Percentiles rank a stretch among this genome's conserved stretches.
Conservation (phyloP, 2,113 vertebrate genomes). For the Meleagris gallopavo region DNA sequence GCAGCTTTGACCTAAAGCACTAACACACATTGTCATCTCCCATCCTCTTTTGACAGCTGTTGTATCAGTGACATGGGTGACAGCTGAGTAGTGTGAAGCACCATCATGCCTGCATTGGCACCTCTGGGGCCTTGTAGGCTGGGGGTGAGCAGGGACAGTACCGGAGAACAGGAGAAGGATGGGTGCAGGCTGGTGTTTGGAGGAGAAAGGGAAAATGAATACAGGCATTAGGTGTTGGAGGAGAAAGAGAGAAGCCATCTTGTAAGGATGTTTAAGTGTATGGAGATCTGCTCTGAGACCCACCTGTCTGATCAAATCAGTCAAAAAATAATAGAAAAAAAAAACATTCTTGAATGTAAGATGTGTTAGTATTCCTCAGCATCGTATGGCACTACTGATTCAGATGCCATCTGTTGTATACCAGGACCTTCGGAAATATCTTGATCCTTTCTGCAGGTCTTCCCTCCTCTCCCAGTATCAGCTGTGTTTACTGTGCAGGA, state of each 20-base stretch:
- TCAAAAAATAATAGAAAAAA: background rate
- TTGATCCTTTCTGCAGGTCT: background rate
- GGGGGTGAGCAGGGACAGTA: rapidly evolving
- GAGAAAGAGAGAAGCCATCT: background rate
- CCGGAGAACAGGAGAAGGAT: background rate
- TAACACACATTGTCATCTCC: rapidly evolving
- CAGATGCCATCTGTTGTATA: background rate
- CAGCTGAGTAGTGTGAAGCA: background rate
- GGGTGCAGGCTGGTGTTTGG: background rate
- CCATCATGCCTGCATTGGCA: background rate
- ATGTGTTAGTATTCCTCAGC: rapidly evolving
- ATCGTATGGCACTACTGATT: background rate
- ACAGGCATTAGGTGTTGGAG: background rate
- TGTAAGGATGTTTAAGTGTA: background rate
- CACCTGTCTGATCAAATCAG: background rate
- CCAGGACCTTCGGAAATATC: background rate
- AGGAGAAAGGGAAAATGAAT: background rate
- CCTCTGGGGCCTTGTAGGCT: background rate
- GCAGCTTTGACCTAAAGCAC: background rate
- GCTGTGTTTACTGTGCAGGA: background rate
- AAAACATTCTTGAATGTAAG: background rate
- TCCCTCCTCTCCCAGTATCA: background rate
- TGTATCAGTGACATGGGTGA: rapidly evolving
- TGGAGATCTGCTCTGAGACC: background rate
- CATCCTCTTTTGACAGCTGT: background rate